Base-by-base conservation (phyloP, 2,888 invertebrate genomes). In the Ornithoptera alexandrae region DNA sequence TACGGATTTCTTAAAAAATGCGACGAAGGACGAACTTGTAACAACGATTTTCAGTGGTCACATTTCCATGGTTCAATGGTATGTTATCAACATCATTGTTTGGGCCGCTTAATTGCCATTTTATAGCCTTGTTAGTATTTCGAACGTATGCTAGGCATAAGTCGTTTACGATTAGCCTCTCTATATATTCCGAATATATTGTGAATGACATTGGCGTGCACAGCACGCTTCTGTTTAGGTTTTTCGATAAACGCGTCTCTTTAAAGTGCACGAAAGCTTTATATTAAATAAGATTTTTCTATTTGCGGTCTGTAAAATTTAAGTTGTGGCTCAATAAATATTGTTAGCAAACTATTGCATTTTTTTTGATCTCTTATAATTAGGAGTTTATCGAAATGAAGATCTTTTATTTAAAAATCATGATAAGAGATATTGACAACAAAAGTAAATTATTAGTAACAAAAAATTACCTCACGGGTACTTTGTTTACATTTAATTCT, bases 81-180 rank as follows among this genome's bases (percentile, higher is more conserved):
- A 73, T 81, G 80, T 82, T 83, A 81, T 81, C 78, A 81, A 82
- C 79, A 80, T 70, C 71, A 73, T 79, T 87, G 87, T 88, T 87
- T 84, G 75, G 77, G 73, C 71, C 73, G 71, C 76, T 76, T 87
- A 85, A 87, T 84, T 86, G 83, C 76, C 73, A 74, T 79, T 86
- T 86, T 84, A 87, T 85, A 80, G 83, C 78, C 77, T 84, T 86
- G 84, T 84, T 86, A 85, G 81, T 79, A 57, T 71, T 71, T 61
- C 60, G 67, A 64, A 73, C 65, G 64, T 70, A 72, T 66, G 62
- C 67, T 30, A 24, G 56, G 46, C 62, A 68, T 65, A 22, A 46
- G 58, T 64, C 24, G 56, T 65, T 69, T 66, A 58, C n/a, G 24
- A 30, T 30, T 57, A 20, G 53, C 53, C 60, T 53, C 12, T 53